phyloP scores from a whole-genome alignment of 2,888 invertebrate genomes.

The Pachymerium ferrugineum region DNA sequence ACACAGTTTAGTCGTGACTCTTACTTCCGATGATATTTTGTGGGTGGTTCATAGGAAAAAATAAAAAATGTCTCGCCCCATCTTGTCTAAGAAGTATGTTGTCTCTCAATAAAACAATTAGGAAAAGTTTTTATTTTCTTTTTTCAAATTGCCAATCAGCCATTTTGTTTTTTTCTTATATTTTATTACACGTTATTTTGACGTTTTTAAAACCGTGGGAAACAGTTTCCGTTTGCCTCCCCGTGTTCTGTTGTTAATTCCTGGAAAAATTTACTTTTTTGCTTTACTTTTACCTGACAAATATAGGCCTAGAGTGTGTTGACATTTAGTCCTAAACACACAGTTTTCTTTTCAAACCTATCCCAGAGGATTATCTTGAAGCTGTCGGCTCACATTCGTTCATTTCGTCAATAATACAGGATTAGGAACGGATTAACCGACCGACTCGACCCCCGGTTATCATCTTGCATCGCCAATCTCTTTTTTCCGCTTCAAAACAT shows the following conservation, averaged over 20 bases:
- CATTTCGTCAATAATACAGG: not conserved
- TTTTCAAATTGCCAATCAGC: not conserved
- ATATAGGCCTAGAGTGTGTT: not conserved
- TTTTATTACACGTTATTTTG: not conserved
- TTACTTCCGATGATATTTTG: not conserved
- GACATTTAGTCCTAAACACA: not conserved
- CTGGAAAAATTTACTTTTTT: conserved; percentile 12
- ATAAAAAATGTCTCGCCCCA: too few relatives aligned
- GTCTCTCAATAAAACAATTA: too few relatives aligned
- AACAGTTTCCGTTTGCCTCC: conserved; percentile 4
- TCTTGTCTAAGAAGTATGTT: too few relatives aligned
- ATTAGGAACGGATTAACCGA: not conserved
- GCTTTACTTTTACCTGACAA: conserved; percentile 10
- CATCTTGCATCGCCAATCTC: not conserved
- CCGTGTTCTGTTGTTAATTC: conserved; percentile 11
- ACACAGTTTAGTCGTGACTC: not conserved
- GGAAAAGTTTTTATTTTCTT: not conserved
- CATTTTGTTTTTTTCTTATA: not conserved
- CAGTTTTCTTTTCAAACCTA: not conserved
- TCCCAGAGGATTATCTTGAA: not conserved
- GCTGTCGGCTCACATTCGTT: conserved; percentile 1
- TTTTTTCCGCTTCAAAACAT: not conserved
- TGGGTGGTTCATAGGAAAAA: not conserved
- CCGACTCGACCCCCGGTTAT: not conserved
- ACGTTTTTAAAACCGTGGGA: not conserved